Evolutionary conservation across 2,888 invertebrate species (phyloP).

Genomic region (Nomada ferruginata): DNA sequence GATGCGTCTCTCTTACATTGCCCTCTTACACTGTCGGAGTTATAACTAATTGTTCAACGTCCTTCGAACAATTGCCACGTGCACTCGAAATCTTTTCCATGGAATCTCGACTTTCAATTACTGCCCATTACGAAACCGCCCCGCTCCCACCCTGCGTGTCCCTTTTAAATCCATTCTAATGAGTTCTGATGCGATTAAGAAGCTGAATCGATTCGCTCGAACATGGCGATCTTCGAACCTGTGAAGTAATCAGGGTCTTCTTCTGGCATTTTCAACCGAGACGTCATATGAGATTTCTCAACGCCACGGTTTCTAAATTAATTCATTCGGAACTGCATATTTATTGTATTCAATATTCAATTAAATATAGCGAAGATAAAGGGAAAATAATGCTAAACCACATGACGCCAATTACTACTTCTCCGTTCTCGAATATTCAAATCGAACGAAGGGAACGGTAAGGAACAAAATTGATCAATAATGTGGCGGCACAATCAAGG

Average conservation of each 20-base stretch:
- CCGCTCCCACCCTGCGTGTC: neutral
- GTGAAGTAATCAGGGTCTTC: neutral
- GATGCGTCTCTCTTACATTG: conserved; percentile 55
- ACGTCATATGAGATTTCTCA: neutral
- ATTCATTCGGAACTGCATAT: neutral
- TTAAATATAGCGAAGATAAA: too few relatives aligned
- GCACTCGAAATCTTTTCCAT: conserved; percentile 35
- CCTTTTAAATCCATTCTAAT: conserved; percentile 18
- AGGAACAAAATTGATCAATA: too few relatives aligned
- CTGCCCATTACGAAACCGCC: conserved; percentile 7
- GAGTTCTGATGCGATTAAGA: conserved; percentile 11
- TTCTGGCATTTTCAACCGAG: neutral
- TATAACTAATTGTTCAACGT: conserved; percentile 79
- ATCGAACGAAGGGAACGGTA: too few relatives aligned
- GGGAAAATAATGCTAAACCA: too few relatives aligned
- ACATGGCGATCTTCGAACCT: neutral
- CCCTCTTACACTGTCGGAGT: conserved; percentile 71
- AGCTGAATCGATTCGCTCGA: conserved; percentile 5
- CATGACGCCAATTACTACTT: too few relatives aligned
- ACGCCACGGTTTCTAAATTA: neutral
- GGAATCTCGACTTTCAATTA: conserved; percentile 49
- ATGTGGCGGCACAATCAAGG: neutral
- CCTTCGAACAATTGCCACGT: conserved; percentile 74
- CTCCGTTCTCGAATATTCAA: too few relatives aligned
- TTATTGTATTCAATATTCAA: neutral